Evolutionary conservation across 2,113 vertebrate species (phyloP).

Genomic region (Morone chrysops): DNA sequence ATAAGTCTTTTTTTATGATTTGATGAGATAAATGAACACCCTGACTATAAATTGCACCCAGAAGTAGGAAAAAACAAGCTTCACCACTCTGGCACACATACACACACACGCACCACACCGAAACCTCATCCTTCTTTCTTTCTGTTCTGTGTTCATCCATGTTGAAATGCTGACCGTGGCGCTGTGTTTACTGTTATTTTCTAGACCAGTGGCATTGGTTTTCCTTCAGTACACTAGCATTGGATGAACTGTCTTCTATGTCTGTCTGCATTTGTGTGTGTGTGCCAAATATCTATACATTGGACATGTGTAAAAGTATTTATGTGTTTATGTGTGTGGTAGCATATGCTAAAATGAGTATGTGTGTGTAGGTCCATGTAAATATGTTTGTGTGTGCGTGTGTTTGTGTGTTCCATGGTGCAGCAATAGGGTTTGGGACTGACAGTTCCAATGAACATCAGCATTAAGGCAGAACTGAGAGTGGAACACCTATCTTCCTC

Average conservation of each 20-base stretch:
- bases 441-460: slow-evolving; percentile 75
- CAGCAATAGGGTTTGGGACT: slow-evolving; percentile 40
- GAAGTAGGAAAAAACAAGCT: neutral
- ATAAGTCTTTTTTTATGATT: neutral
- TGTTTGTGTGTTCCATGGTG: slow-evolving; percentile 2
- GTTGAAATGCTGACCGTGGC: slow-evolving; percentile 16
- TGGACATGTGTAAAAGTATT: slow-evolving; percentile 9
- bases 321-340: slow-evolving; percentile 1
- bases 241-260: slow-evolving; percentile 29
- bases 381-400: slow-evolving; percentile 4
- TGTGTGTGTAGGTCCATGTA: neutral
- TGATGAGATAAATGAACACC: neutral
- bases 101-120: slow-evolving; percentile 4
- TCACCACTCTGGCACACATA: neutral
- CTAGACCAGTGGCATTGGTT: slow-evolving; percentile 40
- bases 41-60: neutral
- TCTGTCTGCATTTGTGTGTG: neutral
- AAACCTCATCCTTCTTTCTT: neutral
- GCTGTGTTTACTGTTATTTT: slow-evolving; percentile 50
- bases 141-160: neutral
- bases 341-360: neutral
- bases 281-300: neutral
- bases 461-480: slow-evolving; percentile 69
- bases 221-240: slow-evolving; percentile 27
- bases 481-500: slow-evolving; percentile 51